Evolutionary conservation across 2,888 invertebrate genomes (phyloP).

Genomic region (Dolichomitus sp.): DNA sequence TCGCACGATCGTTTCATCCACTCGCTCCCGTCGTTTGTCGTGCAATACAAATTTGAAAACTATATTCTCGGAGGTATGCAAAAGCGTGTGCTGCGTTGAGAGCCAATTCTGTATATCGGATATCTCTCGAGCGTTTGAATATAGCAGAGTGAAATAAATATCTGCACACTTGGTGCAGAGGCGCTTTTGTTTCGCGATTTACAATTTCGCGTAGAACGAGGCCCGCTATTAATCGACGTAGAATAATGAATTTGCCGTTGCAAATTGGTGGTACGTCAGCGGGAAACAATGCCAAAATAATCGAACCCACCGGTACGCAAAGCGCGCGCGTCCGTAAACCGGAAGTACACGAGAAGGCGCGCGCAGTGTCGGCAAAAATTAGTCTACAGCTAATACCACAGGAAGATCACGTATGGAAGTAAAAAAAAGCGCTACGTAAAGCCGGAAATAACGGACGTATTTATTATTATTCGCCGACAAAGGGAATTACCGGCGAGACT

Average conservation of each 20-base stretch:
- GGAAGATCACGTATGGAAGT: slow-evolving; percentile 25
- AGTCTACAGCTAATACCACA: neutral
- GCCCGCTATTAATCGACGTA: neutral
- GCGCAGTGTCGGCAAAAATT: slow-evolving; percentile 41
- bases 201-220: slow-evolving; percentile 1
- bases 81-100: neutral
- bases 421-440: slow-evolving; percentile 9
- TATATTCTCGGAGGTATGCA: neutral
- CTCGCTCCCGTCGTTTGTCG: neutral
- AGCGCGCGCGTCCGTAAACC: slow-evolving; percentile 16
- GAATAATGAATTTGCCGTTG: neutral
- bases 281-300: slow-evolving; percentile 9
- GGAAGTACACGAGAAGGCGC: slow-evolving; percentile 33
- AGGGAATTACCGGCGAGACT: neutral
- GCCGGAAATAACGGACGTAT: slow-evolving; percentile 32
- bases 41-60: slow-evolving; percentile 30
- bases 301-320: neutral
- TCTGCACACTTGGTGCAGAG: neutral
- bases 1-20: slow-evolving; percentile 26
- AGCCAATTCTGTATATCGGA: slow-evolving; percentile 40
- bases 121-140: neutral
- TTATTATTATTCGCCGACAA: slow-evolving; percentile 41
- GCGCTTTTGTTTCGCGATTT: slow-evolving; percentile 33
- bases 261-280: neutral
- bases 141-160: neutral